phyloP scores from a whole-genome alignment of 2,888 invertebrate genomes.

The Sarcophaga rosellei region DNA sequence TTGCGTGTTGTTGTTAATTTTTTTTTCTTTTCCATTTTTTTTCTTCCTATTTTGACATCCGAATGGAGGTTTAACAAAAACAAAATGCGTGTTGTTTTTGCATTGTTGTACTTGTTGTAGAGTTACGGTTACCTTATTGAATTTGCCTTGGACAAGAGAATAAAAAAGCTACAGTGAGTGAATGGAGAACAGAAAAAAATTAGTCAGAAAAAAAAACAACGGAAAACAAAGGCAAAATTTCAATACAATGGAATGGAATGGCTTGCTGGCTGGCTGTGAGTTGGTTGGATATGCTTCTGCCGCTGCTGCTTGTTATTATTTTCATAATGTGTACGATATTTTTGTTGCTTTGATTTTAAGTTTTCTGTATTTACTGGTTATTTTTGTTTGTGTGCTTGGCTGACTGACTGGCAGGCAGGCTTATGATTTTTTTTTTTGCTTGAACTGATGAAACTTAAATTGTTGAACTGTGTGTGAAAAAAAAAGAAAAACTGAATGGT shows the following conservation, averaged over 20 bases:
- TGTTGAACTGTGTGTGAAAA: constrained; percentile 16
- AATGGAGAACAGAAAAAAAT: too few relatives aligned
- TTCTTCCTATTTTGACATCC: too few relatives aligned
- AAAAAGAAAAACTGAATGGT: constrained; percentile 44
- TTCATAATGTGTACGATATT: background rate
- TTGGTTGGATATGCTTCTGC: background rate
- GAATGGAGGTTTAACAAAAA: too few relatives aligned
- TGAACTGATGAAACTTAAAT: constrained; percentile 53
- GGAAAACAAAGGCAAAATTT: constrained; percentile 22
- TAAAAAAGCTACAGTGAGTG: too few relatives aligned
- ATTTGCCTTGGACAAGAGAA: too few relatives aligned
- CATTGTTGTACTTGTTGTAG: too few relatives aligned
- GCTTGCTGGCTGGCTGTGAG: constrained; percentile 7
- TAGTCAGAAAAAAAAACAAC: background rate
- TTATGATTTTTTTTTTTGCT: constrained; percentile 44
- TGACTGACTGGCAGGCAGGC: constrained; percentile 8
- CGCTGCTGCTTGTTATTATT: too few relatives aligned
- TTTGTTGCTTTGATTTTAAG: background rate
- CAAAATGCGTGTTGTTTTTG: too few relatives aligned
- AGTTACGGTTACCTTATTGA: too few relatives aligned
- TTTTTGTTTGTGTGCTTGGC: constrained; percentile 14
- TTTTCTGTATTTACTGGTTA: constrained; percentile 8
- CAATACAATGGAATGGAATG: constrained; percentile 54
- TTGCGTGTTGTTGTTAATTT: too few relatives aligned
- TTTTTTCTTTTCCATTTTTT: too few relatives aligned